phyloP scores from a whole-genome alignment of 2,113 vertebrate genomes.

The Clarias batrachus region DNA sequence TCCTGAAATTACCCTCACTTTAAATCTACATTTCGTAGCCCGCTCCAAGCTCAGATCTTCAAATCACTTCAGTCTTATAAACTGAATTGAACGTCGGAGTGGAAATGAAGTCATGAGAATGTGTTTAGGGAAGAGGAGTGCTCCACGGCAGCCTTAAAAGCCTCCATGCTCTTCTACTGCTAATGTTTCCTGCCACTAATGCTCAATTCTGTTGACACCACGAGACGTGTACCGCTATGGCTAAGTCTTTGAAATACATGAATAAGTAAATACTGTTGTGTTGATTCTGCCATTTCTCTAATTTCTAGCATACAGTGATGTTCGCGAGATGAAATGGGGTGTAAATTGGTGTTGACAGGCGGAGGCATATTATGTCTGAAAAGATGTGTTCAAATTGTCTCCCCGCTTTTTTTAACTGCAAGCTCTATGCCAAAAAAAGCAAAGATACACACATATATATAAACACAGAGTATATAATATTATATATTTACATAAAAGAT shows the following conservation, averaged over 20 bases:
- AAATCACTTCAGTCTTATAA: not conserved
- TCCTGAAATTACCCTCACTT: not conserved
- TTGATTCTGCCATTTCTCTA: constrained; percentile 66
- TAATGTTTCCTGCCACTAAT: constrained; percentile 61
- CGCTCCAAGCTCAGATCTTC: not conserved
- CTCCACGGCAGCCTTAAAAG: constrained; percentile 54
- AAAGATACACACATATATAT: not conserved
- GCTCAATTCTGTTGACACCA: constrained; percentile 55
- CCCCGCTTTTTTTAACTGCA: constrained; percentile 41
- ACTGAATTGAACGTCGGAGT: not conserved
- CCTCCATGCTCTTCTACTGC: constrained; percentile 50
- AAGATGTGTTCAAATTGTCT: constrained; percentile 58
- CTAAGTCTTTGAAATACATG: constrained; percentile 62
- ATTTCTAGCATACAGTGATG: constrained; percentile 67
- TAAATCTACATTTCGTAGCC: not conserved
- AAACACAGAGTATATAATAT: not conserved
- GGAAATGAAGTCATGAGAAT: constrained; percentile 11
- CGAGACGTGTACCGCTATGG: constrained; percentile 48
- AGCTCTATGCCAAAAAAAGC: not conserved
- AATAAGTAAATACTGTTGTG: constrained; percentile 66
- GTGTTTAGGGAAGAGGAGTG: not conserved
- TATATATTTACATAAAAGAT: not conserved
- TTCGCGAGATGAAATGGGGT: constrained; percentile 69
- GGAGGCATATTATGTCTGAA: constrained; percentile 56
- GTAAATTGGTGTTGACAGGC: constrained; percentile 67